Evolutionary conservation across 2,888 invertebrate species (phyloP).

Genomic region (Drosophila glabriapex): DNA sequence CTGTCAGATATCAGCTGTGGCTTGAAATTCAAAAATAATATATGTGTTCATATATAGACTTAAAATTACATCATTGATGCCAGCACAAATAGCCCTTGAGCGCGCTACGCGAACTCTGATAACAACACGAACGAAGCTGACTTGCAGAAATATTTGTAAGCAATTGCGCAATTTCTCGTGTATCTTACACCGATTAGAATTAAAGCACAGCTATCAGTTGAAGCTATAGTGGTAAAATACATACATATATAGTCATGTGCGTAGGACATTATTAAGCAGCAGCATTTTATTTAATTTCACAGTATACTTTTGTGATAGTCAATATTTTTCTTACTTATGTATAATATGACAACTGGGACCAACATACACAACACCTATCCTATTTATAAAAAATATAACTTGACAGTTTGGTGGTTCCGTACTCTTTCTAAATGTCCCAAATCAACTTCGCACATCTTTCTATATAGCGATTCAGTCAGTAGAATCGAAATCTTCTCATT

Average conservation of each 20-base stretch:
- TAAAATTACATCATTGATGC: no score
- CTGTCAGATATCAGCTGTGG: not conserved
- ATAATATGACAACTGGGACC: slow-evolving; percentile 11
- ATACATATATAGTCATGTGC: slow-evolving; percentile 23
- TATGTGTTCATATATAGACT: not conserved
- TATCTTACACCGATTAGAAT: slow-evolving; percentile 19
- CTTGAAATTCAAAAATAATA: not conserved
- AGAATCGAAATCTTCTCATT: not conserved
- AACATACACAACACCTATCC: slow-evolving; percentile 8
- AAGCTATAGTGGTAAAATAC: slow-evolving; percentile 35
- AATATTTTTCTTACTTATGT: slow-evolving; percentile 8
- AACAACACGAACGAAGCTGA: slow-evolving; percentile 12
- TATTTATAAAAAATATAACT: not conserved
- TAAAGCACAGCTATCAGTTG: slow-evolving; percentile 28
- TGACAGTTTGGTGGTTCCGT: slow-evolving; percentile 3
- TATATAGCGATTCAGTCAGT: not conserved
- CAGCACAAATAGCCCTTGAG: not conserved
- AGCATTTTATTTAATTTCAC: slow-evolving; percentile 17
- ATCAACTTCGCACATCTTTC: not conserved
- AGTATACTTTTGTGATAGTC: slow-evolving; percentile 23
- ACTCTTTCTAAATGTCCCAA: not conserved
- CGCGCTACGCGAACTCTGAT: slow-evolving; percentile 15
- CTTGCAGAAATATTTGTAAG: slow-evolving; percentile 20
- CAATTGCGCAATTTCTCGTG: slow-evolving; percentile 19
- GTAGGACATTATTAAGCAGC: slow-evolving; percentile 35